phyloP scores from a whole-genome alignment of 2,113 vertebrate genomes.

The Oryzias celebensis region DNA sequence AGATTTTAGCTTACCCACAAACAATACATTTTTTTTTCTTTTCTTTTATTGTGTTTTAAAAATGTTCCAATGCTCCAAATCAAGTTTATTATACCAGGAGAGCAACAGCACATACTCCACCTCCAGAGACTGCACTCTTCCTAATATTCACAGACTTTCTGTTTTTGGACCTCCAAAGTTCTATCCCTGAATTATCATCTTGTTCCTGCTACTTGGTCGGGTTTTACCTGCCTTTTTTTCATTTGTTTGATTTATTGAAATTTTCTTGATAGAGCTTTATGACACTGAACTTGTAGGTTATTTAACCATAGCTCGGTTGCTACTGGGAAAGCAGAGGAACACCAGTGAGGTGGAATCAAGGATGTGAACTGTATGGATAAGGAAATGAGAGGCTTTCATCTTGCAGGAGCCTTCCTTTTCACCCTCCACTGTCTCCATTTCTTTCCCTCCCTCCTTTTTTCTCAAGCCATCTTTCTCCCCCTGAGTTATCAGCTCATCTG shows the following conservation, averaged over 20 bases:
- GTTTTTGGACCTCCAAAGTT: no score
- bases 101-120: conserved; percentile 15
- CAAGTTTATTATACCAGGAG: conserved; percentile 17
- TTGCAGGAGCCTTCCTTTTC: conserved; percentile 48
- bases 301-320: conserved; percentile 39
- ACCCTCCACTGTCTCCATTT: conserved; percentile 26
- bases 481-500: conserved; percentile 52
- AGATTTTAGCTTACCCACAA: conserved; percentile 22
- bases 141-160: conserved; percentile 9
- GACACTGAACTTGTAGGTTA: conserved; percentile 19
- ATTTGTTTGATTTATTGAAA: conserved; percentile 12
- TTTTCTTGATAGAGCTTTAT: conserved; percentile 19
- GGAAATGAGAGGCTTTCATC: conserved; percentile 33
- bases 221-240: conserved; percentile 1
- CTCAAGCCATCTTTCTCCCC: conserved; percentile 26
- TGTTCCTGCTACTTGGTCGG: not conserved
- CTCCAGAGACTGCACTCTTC: conserved; percentile 33
- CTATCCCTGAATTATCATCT: not conserved
- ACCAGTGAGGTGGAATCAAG: conserved; percentile 22
- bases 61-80: conserved; percentile 15
- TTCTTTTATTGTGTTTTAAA: conserved; percentile 1
- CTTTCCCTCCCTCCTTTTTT: conserved; percentile 23
- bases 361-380: conserved; percentile 51
- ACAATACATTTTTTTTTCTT: conserved; percentile 19
- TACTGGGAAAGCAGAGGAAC: conserved; percentile 8